Conservation (phyloP, 1,140 invertebrate species). For the Tetramorium alpestre region DNA sequence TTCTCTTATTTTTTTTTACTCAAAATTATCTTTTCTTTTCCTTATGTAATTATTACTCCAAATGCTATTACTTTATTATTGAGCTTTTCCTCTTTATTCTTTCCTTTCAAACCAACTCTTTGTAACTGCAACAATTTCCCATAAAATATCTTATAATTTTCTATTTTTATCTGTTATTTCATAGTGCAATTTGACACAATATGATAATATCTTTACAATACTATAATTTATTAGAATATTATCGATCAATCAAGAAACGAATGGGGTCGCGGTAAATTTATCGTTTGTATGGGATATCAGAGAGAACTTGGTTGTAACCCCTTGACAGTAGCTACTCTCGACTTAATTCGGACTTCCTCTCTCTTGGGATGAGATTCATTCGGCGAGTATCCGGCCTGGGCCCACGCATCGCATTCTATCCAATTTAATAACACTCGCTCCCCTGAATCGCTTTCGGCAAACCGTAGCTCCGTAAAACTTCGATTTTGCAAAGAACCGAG, state of each 20-base stretch:
- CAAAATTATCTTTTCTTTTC: no score
- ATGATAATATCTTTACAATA: neutral
- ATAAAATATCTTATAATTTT: neutral
- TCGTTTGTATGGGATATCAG: constrained; percentile 59
- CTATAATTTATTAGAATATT: constrained; percentile 4
- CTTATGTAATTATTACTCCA: no score
- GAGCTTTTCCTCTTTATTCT: no score
- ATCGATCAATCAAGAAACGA: constrained; percentile 25
- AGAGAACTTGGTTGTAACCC: constrained; percentile 61
- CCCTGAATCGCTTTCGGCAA: constrained; percentile 76
- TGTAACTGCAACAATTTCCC: no score
- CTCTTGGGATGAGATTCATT: constrained; percentile 85
- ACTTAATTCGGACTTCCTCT: constrained; percentile 85
- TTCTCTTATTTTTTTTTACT: no score
- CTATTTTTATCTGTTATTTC: neutral
- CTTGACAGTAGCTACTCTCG: constrained; percentile 71
- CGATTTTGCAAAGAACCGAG: constrained; percentile 71
- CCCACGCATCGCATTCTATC: constrained; percentile 83
- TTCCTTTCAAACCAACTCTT: no score
- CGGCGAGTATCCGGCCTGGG: constrained; percentile 83
- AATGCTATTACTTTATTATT: no score
- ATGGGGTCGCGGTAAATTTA: constrained; percentile 47
- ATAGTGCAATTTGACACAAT: neutral
- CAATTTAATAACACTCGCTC: constrained; percentile 83
- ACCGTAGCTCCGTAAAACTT: constrained; percentile 68